phyloP scores from a whole-genome alignment of 2,888 invertebrate genomes.

The Cecidostiba fungosa region DNA sequence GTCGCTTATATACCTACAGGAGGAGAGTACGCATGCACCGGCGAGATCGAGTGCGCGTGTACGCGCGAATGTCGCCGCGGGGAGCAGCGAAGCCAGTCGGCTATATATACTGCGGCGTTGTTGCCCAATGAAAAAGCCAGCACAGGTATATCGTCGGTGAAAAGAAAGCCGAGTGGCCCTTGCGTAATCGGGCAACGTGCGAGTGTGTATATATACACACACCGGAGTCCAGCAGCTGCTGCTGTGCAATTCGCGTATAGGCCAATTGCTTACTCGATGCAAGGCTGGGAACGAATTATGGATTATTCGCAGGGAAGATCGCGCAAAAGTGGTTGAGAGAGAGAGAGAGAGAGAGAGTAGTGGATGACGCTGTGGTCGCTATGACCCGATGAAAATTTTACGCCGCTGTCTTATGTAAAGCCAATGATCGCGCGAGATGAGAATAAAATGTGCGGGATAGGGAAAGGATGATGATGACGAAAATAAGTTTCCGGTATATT shows the following conservation, averaged over 20 bases:
- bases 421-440: neutral
- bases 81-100: conserved; percentile 1
- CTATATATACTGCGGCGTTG: neutral
- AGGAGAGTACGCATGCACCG: conserved; percentile 10
- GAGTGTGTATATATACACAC: neutral
- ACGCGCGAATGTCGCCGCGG: neutral
- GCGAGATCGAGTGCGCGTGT: neutral
- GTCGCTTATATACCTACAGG: neutral
- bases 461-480: neutral
- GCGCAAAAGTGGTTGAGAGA: too few relatives aligned
- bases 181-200: conserved; percentile 44
- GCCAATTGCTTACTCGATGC: neutral
- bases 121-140: conserved; percentile 75
- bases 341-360: too few relatives aligned
- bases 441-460: neutral
- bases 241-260: too few relatives aligned
- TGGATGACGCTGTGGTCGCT: neutral
- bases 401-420: conserved; percentile 21
- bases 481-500: conserved; percentile 3
- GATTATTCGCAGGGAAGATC: too few relatives aligned
- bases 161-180: conserved; percentile 76
- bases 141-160: conserved; percentile 72
- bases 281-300: neutral
- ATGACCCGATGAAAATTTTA: neutral
- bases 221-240: neutral